Base-by-base conservation (phyloP, 2,113 vertebrate genomes). In the Pimephales promelas region DNA sequence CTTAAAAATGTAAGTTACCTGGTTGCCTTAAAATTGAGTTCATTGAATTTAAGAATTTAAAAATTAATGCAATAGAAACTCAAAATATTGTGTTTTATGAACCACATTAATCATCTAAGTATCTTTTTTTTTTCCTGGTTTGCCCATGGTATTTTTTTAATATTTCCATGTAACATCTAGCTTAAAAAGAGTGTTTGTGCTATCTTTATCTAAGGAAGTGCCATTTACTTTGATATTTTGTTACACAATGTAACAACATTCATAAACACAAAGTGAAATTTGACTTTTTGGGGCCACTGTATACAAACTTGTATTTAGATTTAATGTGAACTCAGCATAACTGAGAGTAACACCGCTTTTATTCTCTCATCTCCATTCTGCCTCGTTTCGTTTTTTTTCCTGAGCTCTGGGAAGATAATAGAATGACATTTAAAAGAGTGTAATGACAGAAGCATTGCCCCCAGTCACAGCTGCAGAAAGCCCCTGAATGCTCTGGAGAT, bases 381-480 rank as follows among this genome's bases (percentile, higher is more conserved):
- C 52, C 43, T 54, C 43, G 61, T 89, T 13, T 61, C 56, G 45
- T 84, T 54, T 49, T 87, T 84, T 79, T 66, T n/a, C n/a, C 34
- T 62, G 36, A 82, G 47, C 62, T 89, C 59, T 18, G 82, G 74
- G 81, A 74, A 66, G 59, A 79, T 86, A 86, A 79, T 78, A 86
- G 85, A 90, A 82, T 88, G 84, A 68, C 85, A 87, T 92, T 90
- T 86, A 88, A 70, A 87, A 71, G 52, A 79, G 85, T 66, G 79
- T 90, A 90, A 89, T 89, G 88, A 87, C 86, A 83, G 88, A 84
- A 80, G 85, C 84, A 78, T 87, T 86, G 83, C 86, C 86, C 87
- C 83, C 59, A 82, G 82, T 78, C 84, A 83, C 54, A 85, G 81
- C 82, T 85, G 81, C 87, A 89, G 76, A 84, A 79, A 82, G 78